A percentile compares a stretch with the other conserved stretches of the same genome.
Evolutionary conservation across 2,797 vertebrate genomes (phyloP).

Genomic region (Lemur catta): DNA sequence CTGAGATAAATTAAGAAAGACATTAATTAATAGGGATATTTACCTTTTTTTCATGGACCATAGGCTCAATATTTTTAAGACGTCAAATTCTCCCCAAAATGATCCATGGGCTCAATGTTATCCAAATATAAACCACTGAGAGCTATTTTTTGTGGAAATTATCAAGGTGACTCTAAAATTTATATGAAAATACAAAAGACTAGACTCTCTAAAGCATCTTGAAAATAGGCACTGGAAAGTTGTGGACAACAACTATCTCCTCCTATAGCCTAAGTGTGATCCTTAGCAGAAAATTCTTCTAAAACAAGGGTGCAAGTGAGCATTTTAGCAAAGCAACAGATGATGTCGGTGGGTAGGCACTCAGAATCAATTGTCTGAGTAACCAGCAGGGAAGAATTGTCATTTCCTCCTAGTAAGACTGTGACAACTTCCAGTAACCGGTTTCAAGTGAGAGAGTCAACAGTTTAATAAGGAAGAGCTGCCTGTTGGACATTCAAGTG

Average conservation of each 20-base stretch:
- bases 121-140: background rate
- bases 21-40: background rate
- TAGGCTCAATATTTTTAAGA: background rate
- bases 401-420: too few relatives aligned
- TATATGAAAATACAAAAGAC: background rate
- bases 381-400: background rate
- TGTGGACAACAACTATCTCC: background rate
- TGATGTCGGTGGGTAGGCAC: fast-evolving
- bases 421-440: background rate
- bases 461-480: background rate
- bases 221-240: background rate
- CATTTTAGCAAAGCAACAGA: background rate
- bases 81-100: background rate
- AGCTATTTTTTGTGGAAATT: background rate
- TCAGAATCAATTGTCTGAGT: background rate
- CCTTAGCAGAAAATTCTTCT: background rate
- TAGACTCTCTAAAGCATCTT: background rate
- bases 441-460: background rate
- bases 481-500: too few relatives aligned
- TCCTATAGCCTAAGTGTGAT: background rate
- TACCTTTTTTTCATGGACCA: background rate
- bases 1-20: background rate
- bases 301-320: background rate
- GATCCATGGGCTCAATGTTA: background rate
- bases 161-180: background rate